These are phyloP conservation scores for Molossus molossus DNA, from an alignment of 2,797 vertebrate genomes.

Conservation along the genomic window DNA sequence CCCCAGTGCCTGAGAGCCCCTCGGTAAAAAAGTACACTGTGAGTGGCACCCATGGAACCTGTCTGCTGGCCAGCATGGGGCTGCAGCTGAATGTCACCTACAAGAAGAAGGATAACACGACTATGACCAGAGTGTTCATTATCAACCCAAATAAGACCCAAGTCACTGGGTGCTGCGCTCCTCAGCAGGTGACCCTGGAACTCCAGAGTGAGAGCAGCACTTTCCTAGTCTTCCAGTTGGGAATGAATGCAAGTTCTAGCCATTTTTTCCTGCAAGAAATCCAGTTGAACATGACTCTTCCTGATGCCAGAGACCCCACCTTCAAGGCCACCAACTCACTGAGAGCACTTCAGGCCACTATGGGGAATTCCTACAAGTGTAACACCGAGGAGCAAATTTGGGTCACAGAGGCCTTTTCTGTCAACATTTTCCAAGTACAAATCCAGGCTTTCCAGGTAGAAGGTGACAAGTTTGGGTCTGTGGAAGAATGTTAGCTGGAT, in stretches of 20 bases:
- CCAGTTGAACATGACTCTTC: constrained; percentile 81
- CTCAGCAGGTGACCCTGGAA: constrained; percentile 55
- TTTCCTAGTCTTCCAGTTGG: constrained; percentile 65
- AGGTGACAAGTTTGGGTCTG: constrained; percentile 93
- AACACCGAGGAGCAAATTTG: constrained; percentile 91
- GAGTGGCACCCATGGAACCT: constrained; percentile 88
- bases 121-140: constrained; percentile 45
- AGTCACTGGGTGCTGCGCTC: background rate
- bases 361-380: constrained; percentile 96
- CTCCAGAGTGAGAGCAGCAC: background rate
- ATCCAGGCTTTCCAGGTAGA: constrained; percentile 95
- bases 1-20: constrained; percentile 87
- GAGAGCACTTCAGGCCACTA: constrained; percentile 92
- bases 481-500: constrained; percentile 95
- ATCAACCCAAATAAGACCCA: constrained; percentile 69
- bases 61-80: constrained; percentile 93
- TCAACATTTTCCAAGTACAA: constrained; percentile 94
- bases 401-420: constrained; percentile 88
- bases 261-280: constrained; percentile 89
- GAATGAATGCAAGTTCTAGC: constrained; percentile 85
- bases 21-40: constrained; percentile 91
- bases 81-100: constrained; percentile 96
- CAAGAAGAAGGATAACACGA: constrained; percentile 82
- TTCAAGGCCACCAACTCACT: constrained; percentile 89
- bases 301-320: constrained; percentile 84